Conservation (phyloP, 2,113 vertebrate genomes). For the Halcyon malimbica region DNA sequence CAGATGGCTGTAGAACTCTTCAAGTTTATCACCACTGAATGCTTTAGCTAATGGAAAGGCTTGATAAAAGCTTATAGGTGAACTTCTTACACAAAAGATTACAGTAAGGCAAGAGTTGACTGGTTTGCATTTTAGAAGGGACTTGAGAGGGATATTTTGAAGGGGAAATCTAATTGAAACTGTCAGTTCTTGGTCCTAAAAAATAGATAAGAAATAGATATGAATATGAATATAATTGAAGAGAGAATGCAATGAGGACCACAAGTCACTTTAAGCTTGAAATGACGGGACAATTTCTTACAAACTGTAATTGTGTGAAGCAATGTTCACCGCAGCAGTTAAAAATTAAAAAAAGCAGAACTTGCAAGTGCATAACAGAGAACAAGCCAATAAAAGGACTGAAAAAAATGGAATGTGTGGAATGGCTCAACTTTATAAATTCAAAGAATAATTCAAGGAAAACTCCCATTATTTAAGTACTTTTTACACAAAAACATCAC, state of each 20-base stretch:
- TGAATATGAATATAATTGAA: background rate
- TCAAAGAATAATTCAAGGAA: background rate
- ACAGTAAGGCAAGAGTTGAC: background rate
- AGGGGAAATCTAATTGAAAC: background rate
- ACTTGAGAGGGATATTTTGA: background rate
- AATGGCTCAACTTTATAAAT: background rate
- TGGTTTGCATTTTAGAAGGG: background rate
- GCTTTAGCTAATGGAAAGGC: background rate
- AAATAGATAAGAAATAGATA: background rate
- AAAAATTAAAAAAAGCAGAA: background rate
- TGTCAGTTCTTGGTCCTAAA: background rate
- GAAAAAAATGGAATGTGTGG: background rate
- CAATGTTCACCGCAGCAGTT: background rate
- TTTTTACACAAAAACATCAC: background rate
- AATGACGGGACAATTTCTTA: background rate
- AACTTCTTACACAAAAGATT: background rate
- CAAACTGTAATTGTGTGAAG: background rate
- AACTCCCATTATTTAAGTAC: background rate
- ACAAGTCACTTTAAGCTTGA: background rate
- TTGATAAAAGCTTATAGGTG: background rate
- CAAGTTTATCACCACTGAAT: constrained; percentile 26
- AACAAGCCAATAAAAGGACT: background rate
- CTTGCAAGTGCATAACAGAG: background rate
- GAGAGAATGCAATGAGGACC: background rate
- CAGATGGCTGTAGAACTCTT: constrained; percentile 65